Base-by-base conservation (phyloP, 1,140 invertebrate genomes). In the Steinernema feltiae region DNA sequence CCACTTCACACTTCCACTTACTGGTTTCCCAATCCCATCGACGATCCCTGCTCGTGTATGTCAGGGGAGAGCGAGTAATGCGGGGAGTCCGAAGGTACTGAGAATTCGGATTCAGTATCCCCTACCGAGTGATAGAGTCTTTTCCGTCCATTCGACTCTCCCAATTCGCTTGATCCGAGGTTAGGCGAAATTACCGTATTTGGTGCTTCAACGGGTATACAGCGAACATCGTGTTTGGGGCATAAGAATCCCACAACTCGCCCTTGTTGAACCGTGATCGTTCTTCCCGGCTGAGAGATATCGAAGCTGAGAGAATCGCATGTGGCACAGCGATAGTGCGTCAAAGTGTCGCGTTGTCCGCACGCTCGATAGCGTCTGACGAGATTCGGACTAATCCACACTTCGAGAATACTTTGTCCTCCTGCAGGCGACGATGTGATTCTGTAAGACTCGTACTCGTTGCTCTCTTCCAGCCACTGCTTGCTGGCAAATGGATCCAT, bases 381-480 rank as follows among this genome's bases (percentile, higher is more conserved):
- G 12, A 15, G 12, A 27, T 63, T 27, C 53, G 7, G 53, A 21
- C 53, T 63, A 3, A 63, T 63, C 53, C 53, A 63, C 24, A 63
- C 53, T 27, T 63, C 53, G 12, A 63, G 24, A 21, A 27, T 63
- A 21, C 24, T 63, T 7, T 7, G 3, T 63, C 3, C 53, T 7
- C 53, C 53, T 7, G 2, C 24, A 3, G 15, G 53, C 15, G 53
- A 27, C 15, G 53, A 27, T 3, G 24, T 15, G 53, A 63, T 15
- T 7, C 53, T 12, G 53, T 63, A 63, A 21, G 53, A 63, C 24
- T 63, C 53, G 53, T 27, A 27, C 24, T 63, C 53, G 53, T 3
- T 63, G 24, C 53, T 63, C 24, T 27, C 24, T 21, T 63, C 53
- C 53, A 63, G 53, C 53, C 53, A 63, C 53, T 63, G 53, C 53